A percentile compares a stretch with the other conserved stretches of the same genome.
These are phyloP conservation scores for Laticauda laticaudata DNA, from an alignment of 2,113 vertebrate genomes.

Conservation along the genomic window DNA sequence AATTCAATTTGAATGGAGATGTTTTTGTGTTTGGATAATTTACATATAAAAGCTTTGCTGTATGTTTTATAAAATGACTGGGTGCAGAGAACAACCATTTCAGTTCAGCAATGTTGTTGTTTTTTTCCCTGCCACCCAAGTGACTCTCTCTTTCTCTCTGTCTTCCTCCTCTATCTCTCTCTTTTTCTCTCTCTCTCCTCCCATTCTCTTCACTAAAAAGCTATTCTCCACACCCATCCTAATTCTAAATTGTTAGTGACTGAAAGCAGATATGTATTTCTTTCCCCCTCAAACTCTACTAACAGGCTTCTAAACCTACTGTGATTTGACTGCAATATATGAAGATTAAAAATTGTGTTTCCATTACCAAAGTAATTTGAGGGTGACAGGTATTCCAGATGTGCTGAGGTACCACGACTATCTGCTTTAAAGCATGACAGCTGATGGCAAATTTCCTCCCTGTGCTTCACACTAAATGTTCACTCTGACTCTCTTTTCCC, in stretches of 20 bases:
- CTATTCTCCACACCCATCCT: conserved; percentile 55
- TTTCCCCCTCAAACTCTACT: not conserved
- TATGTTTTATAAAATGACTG: conserved; percentile 70
- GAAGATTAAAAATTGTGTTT: conserved; percentile 49
- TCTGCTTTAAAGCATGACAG: conserved; percentile 56
- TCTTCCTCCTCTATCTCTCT: conserved; percentile 58
- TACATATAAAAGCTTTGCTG: conserved; percentile 78
- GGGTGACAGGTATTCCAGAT: conserved; percentile 39
- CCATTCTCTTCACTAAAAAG: conserved; percentile 56
- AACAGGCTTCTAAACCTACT: conserved; percentile 40
- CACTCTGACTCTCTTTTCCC: conserved; percentile 14
- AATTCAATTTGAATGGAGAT: conserved; percentile 75
- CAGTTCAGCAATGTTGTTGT: conserved; percentile 69
- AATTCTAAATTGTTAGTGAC: conserved; percentile 66
- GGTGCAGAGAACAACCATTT: conserved; percentile 71
- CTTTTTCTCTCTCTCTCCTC: conserved; percentile 50
- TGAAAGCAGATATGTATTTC: conserved; percentile 53
- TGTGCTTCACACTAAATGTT: not conserved
- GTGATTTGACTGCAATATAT: conserved; percentile 53
- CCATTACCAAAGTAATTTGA: conserved; percentile 49
- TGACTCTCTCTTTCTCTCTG: conserved; percentile 27
- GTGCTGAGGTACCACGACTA: conserved; percentile 42
- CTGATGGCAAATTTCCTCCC: conserved; percentile 38
- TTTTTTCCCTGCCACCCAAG: conserved; percentile 40
- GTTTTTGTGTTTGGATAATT: conserved; percentile 73